A percentile compares a stretch with the other conserved stretches of the same genome.
Conservation (phyloP, 2,113 vertebrate genomes). For the Prinia subflava region DNA sequence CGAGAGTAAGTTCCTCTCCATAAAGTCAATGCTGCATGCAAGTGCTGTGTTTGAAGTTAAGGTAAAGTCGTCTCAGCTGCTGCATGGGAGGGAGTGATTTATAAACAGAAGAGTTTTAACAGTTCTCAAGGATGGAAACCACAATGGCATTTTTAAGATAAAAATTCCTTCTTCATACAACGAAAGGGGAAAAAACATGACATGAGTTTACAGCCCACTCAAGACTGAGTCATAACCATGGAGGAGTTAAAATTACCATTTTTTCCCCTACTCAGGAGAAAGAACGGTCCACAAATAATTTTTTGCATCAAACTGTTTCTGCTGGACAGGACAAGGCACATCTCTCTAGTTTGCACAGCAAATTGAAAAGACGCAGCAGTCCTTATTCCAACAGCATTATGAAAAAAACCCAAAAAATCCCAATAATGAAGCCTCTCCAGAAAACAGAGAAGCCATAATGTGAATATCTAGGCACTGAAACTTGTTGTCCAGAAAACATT, state of each 20-base stretch:
- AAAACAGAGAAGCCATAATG: neutral
- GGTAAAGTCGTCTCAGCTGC: neutral
- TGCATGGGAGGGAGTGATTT: neutral
- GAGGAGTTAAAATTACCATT: neutral
- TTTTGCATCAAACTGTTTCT: neutral
- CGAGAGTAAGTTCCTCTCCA: neutral
- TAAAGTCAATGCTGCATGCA: neutral
- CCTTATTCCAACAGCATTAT: neutral
- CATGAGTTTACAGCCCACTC: neutral
- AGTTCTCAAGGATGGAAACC: neutral
- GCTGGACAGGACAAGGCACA: neutral
- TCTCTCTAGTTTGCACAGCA: neutral
- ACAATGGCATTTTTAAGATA: neutral
- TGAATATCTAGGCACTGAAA: neutral
- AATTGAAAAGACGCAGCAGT: neutral
- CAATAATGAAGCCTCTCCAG: neutral
- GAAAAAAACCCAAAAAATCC: too few relatives aligned
- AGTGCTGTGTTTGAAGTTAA: neutral
- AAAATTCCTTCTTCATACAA: neutral
- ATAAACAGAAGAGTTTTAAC: neutral
- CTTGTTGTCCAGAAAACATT: neutral
- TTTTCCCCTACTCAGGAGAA: neutral
- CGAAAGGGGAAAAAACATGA: neutral
- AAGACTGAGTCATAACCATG: slow-evolving; percentile 9
- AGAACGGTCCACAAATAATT: neutral